Evolutionary conservation across 2,888 invertebrate species (phyloP).

Genomic region (Mactromeris polynyma): DNA sequence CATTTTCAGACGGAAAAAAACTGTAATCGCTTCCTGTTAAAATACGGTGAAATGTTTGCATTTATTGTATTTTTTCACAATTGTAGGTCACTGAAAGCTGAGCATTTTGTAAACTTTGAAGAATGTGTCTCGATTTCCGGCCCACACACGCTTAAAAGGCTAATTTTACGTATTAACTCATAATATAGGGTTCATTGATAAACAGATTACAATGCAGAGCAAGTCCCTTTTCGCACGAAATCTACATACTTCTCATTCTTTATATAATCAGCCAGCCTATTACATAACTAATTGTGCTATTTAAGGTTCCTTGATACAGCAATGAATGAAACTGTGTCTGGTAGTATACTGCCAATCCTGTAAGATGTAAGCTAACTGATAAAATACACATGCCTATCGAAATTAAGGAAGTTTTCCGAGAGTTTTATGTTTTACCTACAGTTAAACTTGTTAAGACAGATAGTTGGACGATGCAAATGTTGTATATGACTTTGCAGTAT

Average conservation of each 20-base stretch:
- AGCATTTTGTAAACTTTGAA: conserved; percentile 1
- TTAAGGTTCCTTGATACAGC: not conserved
- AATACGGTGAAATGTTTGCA: not conserved
- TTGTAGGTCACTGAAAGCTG: not conserved
- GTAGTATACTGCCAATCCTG: not conserved
- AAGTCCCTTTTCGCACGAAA: conserved; percentile 47
- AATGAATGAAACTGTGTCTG: conserved; percentile 26
- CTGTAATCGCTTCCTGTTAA: not conserved
- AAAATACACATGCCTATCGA: not conserved
- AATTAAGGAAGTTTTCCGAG: not conserved
- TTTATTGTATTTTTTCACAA: not conserved
- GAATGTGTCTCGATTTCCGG: conserved; percentile 24
- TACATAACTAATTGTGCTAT: conserved; percentile 42
- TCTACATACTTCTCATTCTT: conserved; percentile 51
- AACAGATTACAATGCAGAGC: conserved; percentile 34
- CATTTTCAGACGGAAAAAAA: not conserved
- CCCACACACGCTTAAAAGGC: conserved; percentile 51
- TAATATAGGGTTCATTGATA: conserved; percentile 52
- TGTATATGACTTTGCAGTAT: no score
- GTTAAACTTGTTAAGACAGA: not conserved
- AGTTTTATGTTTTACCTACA: not conserved
- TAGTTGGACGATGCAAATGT: not conserved
- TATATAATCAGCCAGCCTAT: conserved; percentile 16
- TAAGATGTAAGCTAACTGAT: not conserved
- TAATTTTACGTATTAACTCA: conserved; percentile 56